Evolutionary conservation across 2,113 vertebrate genomes (phyloP), one percentile per base, ranked within the genome.

Genomic region (Lepidothrix coronata): DNA sequence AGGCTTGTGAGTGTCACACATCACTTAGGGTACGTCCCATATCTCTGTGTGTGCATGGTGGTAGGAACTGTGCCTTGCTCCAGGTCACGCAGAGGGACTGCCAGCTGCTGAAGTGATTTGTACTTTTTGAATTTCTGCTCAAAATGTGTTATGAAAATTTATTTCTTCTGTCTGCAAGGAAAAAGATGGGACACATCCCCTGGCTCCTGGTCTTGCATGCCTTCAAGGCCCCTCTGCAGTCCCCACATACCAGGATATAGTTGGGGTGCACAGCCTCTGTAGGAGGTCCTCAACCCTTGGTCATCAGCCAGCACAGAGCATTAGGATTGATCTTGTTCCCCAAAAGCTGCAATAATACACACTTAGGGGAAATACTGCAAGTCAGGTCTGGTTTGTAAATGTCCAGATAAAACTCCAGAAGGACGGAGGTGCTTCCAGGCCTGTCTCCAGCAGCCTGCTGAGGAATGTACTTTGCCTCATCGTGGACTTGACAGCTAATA

Each of bases 261-360:
- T 39, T 23, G 8, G 33, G 8, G 5, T 33, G 52, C 4, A 1
- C 23, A 58, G 54, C 82, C 71, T 48, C 0, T 0, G 13, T 3
- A n/a, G 66, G 31, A 76, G 48, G 21, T 85, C 2, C 0, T 57
- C 54, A 39, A 15, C 14, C 5, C 12, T 13, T 39, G 41, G 31
- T 67, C 37, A 14, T 43, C 77, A 93, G 2, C 52, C 72, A 43
- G 41, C 9, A 1, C 35, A 49, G 43, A 63, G 46, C 57, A 17
- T 22, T 33, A 49, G 58, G 24, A 4, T 66, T 62, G 24, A 17
- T 78, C 35, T 18, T n/a, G 13, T 46, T 78, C 67, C 33, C 39
- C 62, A 52, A 63, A 66, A 79, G 61, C 59, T 72, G 11, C 62
- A 55, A 14, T 58, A 67, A 17, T 41, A 16, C 39, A 46, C 46